Base-by-base conservation (phyloP, 2,797 vertebrate species). In the Cryptoblepharus egeriae region DNA sequence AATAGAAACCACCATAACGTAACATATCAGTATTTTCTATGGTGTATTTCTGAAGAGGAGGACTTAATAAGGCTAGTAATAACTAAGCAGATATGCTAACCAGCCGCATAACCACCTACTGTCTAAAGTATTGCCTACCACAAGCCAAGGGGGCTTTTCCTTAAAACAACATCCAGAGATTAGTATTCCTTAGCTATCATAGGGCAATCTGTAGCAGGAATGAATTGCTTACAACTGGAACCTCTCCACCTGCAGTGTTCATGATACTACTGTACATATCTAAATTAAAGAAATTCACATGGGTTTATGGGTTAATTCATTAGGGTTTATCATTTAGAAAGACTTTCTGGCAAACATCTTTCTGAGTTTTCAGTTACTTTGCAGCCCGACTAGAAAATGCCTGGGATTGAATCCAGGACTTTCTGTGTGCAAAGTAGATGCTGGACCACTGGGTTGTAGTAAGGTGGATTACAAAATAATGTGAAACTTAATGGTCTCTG, bases 1-100 rank as follows among this genome's bases (percentile, higher is more conserved):
- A 81, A 88, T 89, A 85, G 90, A 91, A 91, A 88, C 70, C 30
- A 13, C 22, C n/a, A 49, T 65, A n/a, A n/a, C n/a, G 18, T 26
- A 30, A 32, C 24, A 13, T 26, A 77, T 11, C 64, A 70, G n/a
- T 63, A 42, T n/a, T 45, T 45, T 45, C 42, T 11, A 45, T 45
- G 42, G 11, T 64, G 52, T 26, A 73, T 72, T 24, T 26, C 63
- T 5, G 28, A 30, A 37, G 52, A 55, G 24, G 8, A 55, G 4
- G 58, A 64, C 63, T 32, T 32, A 65, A 55, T 57, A 65, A 77
- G 26, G 12, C 24, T 68, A 18, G 42, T 65, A 42, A 24, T 57
- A 71, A 79, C 8, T n/a, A 81, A 39, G 24, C 61, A 45, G 22
- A 30, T 12, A 20, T 42, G 4, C 37, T 63, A 72, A n/a, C 20